Evolutionary conservation across 2,797 vertebrate species (phyloP).

Genomic region (Ceyx erithaca): DNA sequence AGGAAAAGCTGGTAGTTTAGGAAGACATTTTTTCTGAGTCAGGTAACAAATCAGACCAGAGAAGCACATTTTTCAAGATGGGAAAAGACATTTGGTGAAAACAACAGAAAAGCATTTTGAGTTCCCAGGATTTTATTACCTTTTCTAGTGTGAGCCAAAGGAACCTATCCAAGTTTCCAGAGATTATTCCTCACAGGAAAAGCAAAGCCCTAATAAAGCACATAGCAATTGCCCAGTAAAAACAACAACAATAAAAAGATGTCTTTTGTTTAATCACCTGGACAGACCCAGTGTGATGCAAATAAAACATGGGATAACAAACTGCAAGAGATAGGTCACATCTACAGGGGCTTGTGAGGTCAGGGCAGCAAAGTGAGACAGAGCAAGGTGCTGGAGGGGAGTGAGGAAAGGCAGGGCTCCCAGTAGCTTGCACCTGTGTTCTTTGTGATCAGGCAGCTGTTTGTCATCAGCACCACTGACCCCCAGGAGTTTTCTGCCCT

Average conservation of each 20-base stretch:
- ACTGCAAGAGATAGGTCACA: not conserved
- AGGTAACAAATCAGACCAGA: constrained; percentile 19
- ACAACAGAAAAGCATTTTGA: constrained; percentile 40
- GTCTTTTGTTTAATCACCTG: constrained; percentile 59
- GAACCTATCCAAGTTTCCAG: constrained; percentile 69
- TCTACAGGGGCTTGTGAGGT: not conserved
- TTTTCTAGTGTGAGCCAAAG: constrained; percentile 46
- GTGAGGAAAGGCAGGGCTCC: not conserved
- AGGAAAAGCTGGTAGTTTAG: constrained; percentile 19
- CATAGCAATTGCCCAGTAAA: constrained; percentile 28
- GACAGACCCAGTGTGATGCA: not conserved
- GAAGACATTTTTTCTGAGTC: not conserved
- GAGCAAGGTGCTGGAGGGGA: not conserved
- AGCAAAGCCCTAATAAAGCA: constrained; percentile 55
- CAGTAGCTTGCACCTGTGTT: not conserved
- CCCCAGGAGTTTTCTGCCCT: not conserved
- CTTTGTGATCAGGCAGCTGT: not conserved
- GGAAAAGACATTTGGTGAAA: constrained; percentile 49
- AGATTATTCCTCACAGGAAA: constrained; percentile 56
- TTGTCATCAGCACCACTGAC: not conserved
- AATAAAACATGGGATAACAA: not conserved
- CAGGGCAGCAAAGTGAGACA: not conserved
- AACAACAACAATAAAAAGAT: constrained; percentile 47
- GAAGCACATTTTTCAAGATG: constrained; percentile 47
- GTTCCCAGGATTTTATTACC: constrained; percentile 68